These are phyloP conservation scores for Melipona beecheii DNA, from an alignment of 2,888 invertebrate genomes.

Conservation along the genomic window DNA sequence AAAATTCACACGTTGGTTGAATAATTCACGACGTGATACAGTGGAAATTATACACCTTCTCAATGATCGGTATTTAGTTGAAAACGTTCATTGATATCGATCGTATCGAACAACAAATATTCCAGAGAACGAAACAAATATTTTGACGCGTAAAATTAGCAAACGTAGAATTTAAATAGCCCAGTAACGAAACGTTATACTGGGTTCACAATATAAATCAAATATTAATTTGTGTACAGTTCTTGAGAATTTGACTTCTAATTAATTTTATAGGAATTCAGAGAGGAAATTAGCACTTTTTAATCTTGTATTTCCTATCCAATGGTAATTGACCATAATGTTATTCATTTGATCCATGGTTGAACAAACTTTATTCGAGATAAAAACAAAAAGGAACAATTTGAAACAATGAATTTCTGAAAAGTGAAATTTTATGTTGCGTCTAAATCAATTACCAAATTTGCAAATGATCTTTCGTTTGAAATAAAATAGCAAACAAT, in stretches of 20 bases:
- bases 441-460: too few relatives aligned
- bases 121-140: conserved; percentile 9
- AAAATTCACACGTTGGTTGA: not conserved
- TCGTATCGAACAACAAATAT: not conserved
- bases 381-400: too few relatives aligned
- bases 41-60: not conserved
- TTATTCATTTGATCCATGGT: too few relatives aligned
- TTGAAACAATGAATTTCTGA: too few relatives aligned
- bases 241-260: not conserved
- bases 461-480: too few relatives aligned
- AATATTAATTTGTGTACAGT: not conserved
- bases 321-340: not conserved
- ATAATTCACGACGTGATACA: not conserved
- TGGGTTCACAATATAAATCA: not conserved
- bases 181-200: not conserved
- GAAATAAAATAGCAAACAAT: too few relatives aligned
- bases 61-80: not conserved
- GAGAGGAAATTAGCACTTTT: not conserved
- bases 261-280: not conserved
- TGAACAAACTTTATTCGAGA: too few relatives aligned
- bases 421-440: too few relatives aligned
- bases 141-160: conserved; percentile 7
- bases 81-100: not conserved
- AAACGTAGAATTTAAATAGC: not conserved
- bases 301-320: not conserved